Base-by-base conservation (phyloP, 1,140 invertebrate genomes). In the Eubasilissa regina region DNA sequence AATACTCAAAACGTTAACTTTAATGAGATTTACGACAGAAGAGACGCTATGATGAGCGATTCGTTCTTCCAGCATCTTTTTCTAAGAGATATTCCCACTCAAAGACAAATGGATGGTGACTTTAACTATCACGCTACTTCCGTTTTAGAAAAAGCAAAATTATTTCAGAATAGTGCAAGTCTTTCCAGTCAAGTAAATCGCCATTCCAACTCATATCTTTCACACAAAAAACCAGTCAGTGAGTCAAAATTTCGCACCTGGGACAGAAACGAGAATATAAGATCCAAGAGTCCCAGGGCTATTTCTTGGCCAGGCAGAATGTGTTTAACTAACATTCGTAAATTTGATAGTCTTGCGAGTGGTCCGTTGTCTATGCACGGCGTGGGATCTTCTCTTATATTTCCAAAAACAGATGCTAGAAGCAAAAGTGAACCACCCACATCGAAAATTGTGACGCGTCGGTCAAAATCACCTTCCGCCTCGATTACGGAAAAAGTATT, bases 31-130 rank as follows among this genome's bases (percentile, higher is more conserved):
- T 89, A 86, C 79, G 86, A 89, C 75, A 90, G 90, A 78, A 90
- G 90, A 74, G 89, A 91, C 78, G 86, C 86, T n/a, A 87, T 92
- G 13, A 86, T 91, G 81, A 90, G 90, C 0, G 89, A 94, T 83
- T 90, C 90, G 0, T 94, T 94, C 83, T 94, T 95, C 83, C 93
- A 93, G 84, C 90, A 93, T 85, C 88, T 94, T 25, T 93, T 94
- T 80, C 84, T 94, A 11, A 85, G 91, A 75, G 89, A 91, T 74
- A 78, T 86, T 3, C 47, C 83, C 64, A 85, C 48, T 80, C 84
- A 82, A 70, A 80, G 51, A 4, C 77, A 45, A 48, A 60, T 62
- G 19, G 78, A 75, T 73, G 84, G 82, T 81, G 81, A 84, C 21
- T 6, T 1, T 35, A 35, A 35, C 6, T 77, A 87, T 51, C 88